Percentiles rank a stretch among this genome's conserved stretches.
Conservation (phyloP, 2,797 vertebrate genomes). For the Spondyliosoma cantharus region DNA sequence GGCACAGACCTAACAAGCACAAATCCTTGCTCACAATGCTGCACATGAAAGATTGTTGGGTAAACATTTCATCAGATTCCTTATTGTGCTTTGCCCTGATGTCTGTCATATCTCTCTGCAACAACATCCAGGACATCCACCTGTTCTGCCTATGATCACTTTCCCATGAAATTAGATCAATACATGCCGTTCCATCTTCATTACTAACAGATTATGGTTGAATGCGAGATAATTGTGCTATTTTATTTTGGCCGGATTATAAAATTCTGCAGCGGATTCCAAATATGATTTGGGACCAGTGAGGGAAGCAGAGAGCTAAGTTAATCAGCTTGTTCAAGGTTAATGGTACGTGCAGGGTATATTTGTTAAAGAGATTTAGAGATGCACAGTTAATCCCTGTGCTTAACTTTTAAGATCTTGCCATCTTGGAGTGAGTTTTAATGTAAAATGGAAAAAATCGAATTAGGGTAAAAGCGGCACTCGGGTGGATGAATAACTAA, state of each 20-base stretch:
- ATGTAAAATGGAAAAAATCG: slow-evolving; percentile 72
- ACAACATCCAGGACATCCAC: slow-evolving; percentile 21
- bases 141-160: slow-evolving; percentile 38
- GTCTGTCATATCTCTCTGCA: slow-evolving; percentile 5
- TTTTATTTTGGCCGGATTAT: slow-evolving; percentile 54
- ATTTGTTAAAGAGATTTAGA: slow-evolving; percentile 74
- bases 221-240: slow-evolving; percentile 39
- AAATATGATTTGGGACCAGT: slow-evolving; percentile 64
- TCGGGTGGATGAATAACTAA: slow-evolving; percentile 76
- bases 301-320: slow-evolving; percentile 40
- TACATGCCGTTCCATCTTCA: slow-evolving; percentile 40
- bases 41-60: slow-evolving; percentile 16
- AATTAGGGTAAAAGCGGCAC: slow-evolving; percentile 72
- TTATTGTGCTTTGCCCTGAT: slow-evolving; percentile 8
- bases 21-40: slow-evolving; percentile 6
- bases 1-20: slow-evolving; percentile 2
- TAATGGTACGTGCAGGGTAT: slow-evolving; percentile 71
- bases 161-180: slow-evolving; percentile 68
- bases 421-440: slow-evolving; percentile 64
- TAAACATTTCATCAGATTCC: slow-evolving; percentile 45
- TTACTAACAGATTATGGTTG: slow-evolving; percentile 53
- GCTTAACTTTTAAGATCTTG: slow-evolving; percentile 74
- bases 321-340: slow-evolving; percentile 78
- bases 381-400: slow-evolving; percentile 70
- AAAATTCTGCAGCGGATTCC: slow-evolving; percentile 56